Conservation (phyloP, 2,113 vertebrate species). For the Corythaixoides concolor region DNA sequence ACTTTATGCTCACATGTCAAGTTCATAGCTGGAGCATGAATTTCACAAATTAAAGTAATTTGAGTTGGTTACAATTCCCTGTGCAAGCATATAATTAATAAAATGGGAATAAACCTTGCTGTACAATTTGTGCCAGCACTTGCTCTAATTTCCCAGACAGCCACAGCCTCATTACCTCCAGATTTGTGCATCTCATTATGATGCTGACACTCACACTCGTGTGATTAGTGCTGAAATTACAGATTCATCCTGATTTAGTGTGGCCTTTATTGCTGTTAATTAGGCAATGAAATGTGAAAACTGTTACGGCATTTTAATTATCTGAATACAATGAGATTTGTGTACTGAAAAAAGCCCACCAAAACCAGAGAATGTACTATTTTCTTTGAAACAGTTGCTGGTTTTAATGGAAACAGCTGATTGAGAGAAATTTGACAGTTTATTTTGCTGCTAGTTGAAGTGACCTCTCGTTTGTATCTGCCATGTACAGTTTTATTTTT, state of each 20-base stretch:
- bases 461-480: background rate
- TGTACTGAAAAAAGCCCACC: background rate
- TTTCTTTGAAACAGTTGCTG: background rate
- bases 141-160: constrained; percentile 46
- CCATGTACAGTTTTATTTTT: background rate
- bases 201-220: constrained; percentile 62
- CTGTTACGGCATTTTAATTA: constrained; percentile 70
- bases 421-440: background rate
- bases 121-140: constrained; percentile 59
- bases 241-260: constrained; percentile 68
- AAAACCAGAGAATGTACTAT: background rate
- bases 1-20: background rate
- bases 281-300: constrained; percentile 70
- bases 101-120: constrained; percentile 58
- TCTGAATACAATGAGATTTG: constrained; percentile 48
- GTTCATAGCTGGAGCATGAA: background rate
- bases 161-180: constrained; percentile 68
- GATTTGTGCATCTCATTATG: constrained; percentile 71
- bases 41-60: constrained; percentile 46
- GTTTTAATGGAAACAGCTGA: constrained; percentile 5
- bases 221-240: constrained; percentile 67
- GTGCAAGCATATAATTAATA: constrained; percentile 60
- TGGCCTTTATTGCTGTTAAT: constrained; percentile 74
- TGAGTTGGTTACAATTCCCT: constrained; percentile 35
- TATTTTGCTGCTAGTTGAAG: background rate